Percentiles rank a stretch among this genome's conserved stretches.
These are phyloP conservation scores for Tetranychus urticae DNA, from an alignment of 1,140 invertebrate genomes.

Conservation along the genomic window DNA sequence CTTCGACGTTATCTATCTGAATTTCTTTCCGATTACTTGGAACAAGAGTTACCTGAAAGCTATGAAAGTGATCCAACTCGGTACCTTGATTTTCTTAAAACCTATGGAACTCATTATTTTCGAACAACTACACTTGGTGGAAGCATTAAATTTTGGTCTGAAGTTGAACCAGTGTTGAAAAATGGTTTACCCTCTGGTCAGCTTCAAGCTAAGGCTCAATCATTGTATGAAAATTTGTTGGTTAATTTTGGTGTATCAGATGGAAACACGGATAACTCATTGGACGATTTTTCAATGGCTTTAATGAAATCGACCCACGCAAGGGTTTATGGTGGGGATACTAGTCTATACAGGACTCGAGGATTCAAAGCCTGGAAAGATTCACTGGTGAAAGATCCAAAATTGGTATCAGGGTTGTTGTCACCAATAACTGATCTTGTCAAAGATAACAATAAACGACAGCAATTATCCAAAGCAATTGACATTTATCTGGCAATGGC, in stretches of 20 bases:
- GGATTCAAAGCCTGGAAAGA: neutral
- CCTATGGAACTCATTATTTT: neutral
- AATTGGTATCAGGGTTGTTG: neutral
- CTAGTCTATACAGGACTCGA: neutral
- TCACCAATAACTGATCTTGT: neutral
- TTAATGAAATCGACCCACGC: no score
- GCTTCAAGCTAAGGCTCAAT: neutral
- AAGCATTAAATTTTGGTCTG: neutral
- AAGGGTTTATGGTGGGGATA: neutral
- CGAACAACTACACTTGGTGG: neutral
- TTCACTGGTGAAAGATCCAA: neutral
- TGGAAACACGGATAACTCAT: neutral
- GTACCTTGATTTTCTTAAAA: neutral
- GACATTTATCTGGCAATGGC: neutral
- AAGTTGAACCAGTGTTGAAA: neutral
- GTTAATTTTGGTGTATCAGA: neutral
- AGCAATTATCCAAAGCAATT: neutral
- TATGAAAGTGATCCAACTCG: neutral
- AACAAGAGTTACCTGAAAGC: neutral
- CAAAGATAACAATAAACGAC: neutral
- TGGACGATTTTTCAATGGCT: neutral
- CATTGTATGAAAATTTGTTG: neutral
- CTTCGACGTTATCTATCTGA: neutral
- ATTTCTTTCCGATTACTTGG: neutral
- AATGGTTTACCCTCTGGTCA: no score